These are phyloP conservation scores for Mesaphorura yosii DNA, from an alignment of 1,140 invertebrate genomes.

Conservation along the genomic window DNA sequence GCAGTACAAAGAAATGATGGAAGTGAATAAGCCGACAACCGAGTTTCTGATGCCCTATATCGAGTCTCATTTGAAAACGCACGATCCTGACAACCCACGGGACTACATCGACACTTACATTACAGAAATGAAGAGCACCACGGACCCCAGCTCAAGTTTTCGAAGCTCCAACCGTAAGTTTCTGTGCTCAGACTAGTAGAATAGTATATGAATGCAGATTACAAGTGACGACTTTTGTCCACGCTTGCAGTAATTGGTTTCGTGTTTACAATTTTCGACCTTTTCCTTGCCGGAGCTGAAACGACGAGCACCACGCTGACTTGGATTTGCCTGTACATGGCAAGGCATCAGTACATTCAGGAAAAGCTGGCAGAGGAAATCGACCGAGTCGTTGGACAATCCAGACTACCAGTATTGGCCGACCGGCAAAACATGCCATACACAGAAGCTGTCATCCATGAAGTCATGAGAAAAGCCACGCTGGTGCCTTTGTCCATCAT, in stretches of 20 bases:
- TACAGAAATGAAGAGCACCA: constrained; percentile 17
- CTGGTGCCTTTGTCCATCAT: constrained; percentile 16
- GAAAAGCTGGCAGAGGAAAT: constrained; percentile 35
- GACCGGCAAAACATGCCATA: constrained; percentile 1
- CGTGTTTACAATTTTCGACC: not conserved
- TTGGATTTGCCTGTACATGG: not conserved
- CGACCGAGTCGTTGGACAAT: constrained; percentile 32
- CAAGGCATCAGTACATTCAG: constrained; percentile 34
- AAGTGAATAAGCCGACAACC: not conserved
- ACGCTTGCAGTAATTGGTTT: too few relatives aligned
- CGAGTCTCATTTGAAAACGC: not conserved
- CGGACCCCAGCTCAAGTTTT: constrained; percentile 24
- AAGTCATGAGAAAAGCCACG: constrained; percentile 13
- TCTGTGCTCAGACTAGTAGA: too few relatives aligned
- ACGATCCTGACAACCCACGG: constrained; percentile 1
- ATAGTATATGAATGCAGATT: not conserved
- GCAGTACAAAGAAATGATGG: not conserved
- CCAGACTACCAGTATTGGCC: constrained; percentile 3
- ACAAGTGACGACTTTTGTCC: too few relatives aligned
- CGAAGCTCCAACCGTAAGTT: constrained; percentile 12
- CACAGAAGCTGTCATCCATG: constrained; percentile 20
- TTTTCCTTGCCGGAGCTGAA: constrained; percentile 5
- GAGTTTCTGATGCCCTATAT: not conserved
- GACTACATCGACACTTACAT: constrained; percentile 23
- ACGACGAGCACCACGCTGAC: not conserved